Evolutionary conservation across 1,140 invertebrate genomes (phyloP), one percentile per base, ranked within the genome.

Genomic region (Drosophila miranda): DNA sequence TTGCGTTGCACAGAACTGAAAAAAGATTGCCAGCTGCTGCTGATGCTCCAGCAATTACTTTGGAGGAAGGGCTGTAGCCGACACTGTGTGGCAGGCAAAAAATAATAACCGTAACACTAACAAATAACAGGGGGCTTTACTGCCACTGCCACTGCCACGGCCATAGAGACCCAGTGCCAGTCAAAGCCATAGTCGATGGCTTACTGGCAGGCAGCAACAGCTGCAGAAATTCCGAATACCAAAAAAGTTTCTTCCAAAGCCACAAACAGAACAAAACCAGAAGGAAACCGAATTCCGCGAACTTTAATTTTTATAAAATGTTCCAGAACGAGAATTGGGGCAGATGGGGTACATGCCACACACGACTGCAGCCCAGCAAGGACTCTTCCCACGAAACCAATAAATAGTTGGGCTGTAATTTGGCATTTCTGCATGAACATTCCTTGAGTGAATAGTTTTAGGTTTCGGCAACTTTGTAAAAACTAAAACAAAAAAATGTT

Each of bases 21-120:
- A 48, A 46, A 56, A 56, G 30, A 68, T 42, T 23, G 43, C 19
- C 64, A 68, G 34, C 62, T 68, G 62, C 64, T 67, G 64, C 19
- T 44, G 8, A 34, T 8, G 28, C 3, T 28, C 42, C 9, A 9
- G 23, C 9, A 3, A 2, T 3, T 5, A 38, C 11, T 38, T 5
- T 38, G 9, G 0, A 38, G 45, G 19, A 45, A 52, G 63, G 38
- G 45, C 41, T 54, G 44, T 54, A 23, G 60, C 68, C 41, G 30
- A 74, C 26, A 9, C 9, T 34, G 34, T 38, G 9, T 30, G 28
- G 7, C 30, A 30, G 74, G 30, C 52, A 46, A 51, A 44, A 44
- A 78, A 61, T 78, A 78, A 73, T 73, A 78, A 67, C 54, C 69
- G 38, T 74, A 59, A 69, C 58, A 63, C 56, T 62, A 78, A 73